A percentile compares a stretch with the other conserved stretches of the same genome.
These are phyloP conservation scores for Camponotus fellah DNA, from an alignment of 2,888 invertebrate genomes.

Conservation along the genomic window DNA sequence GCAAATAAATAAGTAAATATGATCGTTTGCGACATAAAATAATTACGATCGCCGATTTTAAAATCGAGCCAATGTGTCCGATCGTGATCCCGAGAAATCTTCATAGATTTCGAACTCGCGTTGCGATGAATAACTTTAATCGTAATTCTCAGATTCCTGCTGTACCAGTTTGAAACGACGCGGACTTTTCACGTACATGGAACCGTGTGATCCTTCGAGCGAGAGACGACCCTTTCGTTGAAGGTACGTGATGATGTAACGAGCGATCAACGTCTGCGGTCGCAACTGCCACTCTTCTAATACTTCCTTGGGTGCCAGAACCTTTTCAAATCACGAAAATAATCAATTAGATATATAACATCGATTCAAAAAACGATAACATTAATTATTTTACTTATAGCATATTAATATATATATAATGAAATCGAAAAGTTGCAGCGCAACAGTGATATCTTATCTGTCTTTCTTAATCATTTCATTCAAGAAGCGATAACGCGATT, in stretches of 20 bases:
- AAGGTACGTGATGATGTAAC: conserved; percentile 93
- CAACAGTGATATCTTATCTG: background rate
- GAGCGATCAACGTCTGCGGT: conserved; percentile 94
- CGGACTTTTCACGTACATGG: conserved; percentile 94
- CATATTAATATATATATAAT: background rate
- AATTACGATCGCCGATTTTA: background rate
- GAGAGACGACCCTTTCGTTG: conserved; percentile 92
- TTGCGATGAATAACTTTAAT: conserved; percentile 87
- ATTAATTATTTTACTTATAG: background rate
- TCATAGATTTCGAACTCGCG: background rate
- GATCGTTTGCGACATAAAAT: background rate
- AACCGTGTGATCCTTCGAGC: conserved; percentile 90
- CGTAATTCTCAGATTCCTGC: conserved; percentile 96
- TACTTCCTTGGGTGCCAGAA: conserved; percentile 94
- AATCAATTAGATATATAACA: background rate
- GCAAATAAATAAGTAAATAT: background rate
- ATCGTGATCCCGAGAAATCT: conserved; percentile 6
- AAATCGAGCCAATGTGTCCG: background rate
- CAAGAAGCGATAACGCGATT: background rate
- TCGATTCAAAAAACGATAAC: background rate
- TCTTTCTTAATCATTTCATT: background rate
- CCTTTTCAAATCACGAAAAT: conserved; percentile 79
- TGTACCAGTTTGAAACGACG: conserved; percentile 95
- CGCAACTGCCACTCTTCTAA: conserved; percentile 96
- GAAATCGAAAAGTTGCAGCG: background rate